phyloP scores from a whole-genome alignment of 2,888 invertebrate genomes.

The Lasioglossum malachurum region DNA sequence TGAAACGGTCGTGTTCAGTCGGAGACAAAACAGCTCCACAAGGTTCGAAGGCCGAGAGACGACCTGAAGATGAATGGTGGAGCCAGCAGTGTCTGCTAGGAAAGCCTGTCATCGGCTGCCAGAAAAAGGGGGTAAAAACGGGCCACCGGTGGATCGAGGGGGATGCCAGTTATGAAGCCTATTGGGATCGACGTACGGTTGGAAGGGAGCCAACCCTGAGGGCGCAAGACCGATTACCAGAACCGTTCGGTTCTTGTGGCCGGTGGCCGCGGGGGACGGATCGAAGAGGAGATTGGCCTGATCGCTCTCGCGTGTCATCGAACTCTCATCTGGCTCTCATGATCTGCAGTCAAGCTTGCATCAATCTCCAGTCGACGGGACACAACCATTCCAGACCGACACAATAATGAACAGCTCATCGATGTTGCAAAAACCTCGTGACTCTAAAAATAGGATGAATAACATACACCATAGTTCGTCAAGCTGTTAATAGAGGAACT shows the following conservation, averaged over 20 bases:
- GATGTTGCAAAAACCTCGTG: neutral
- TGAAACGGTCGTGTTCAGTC: neutral
- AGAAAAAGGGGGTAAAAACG: conserved; percentile 11
- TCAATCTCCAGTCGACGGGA: neutral
- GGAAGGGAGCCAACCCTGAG: conserved; percentile 32
- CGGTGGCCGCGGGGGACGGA: neutral
- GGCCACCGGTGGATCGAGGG: conserved; percentile 4
- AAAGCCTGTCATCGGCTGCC: neutral
- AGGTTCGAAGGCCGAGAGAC: neutral
- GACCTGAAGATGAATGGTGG: neutral
- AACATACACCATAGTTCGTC: neutral
- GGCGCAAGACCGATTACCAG: conserved; percentile 54
- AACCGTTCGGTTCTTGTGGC: conserved; percentile 54
- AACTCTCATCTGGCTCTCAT: neutral
- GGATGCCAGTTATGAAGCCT: conserved; percentile 16
- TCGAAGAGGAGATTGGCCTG: conserved; percentile 14
- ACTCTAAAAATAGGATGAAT: too few species aligned
- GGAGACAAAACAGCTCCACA: neutral
- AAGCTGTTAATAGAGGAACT: neutral
- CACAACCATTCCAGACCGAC: neutral
- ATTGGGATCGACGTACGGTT: conserved; percentile 31
- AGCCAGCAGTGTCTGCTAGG: neutral
- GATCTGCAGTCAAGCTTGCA: conserved; percentile 7
- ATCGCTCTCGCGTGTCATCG: conserved; percentile 14
- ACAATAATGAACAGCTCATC: neutral